Percentiles rank a stretch among this genome's conserved stretches.
phyloP scores from a whole-genome alignment of 1,140 invertebrate genomes.

The Lepidotrigona ventralis region DNA sequence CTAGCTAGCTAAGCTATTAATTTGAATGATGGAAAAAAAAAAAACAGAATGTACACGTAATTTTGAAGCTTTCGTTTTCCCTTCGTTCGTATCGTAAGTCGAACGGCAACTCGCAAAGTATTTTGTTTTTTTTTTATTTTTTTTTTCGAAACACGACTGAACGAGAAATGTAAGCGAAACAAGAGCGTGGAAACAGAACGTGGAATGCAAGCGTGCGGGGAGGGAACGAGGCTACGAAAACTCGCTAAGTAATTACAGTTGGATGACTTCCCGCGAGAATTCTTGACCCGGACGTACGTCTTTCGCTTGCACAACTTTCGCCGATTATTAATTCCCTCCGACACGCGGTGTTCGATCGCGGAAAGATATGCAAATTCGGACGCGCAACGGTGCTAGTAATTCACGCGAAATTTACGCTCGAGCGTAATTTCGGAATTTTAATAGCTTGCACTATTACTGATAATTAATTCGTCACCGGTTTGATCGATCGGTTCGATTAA shows the following conservation, averaged over 20 bases:
- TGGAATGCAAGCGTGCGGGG: no score
- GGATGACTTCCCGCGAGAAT: constrained; percentile 39
- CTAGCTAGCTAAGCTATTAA: no score
- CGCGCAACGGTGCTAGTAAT: neutral
- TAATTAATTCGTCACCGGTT: no score
- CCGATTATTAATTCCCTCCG: neutral
- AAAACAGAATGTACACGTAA: no score
- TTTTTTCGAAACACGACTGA: neutral
- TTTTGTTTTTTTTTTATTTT: neutral
- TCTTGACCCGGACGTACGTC: constrained; percentile 21
- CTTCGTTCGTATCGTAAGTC: no score
- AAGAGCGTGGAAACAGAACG: neutral
- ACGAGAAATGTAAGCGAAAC: neutral
- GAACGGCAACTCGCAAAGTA: neutral
- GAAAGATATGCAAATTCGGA: neutral
- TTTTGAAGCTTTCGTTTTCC: no score
- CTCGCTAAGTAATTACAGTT: constrained; percentile 57
- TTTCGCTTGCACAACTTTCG: neutral
- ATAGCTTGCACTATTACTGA: no score
- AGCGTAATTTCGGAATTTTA: no score
- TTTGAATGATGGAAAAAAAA: no score
- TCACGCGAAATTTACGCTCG: neutral
- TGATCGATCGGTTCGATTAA: no score
- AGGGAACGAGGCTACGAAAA: neutral
- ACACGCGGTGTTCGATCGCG: neutral